Base-by-base conservation (phyloP, 2,797 vertebrate species). In the Acanthornis magna region DNA sequence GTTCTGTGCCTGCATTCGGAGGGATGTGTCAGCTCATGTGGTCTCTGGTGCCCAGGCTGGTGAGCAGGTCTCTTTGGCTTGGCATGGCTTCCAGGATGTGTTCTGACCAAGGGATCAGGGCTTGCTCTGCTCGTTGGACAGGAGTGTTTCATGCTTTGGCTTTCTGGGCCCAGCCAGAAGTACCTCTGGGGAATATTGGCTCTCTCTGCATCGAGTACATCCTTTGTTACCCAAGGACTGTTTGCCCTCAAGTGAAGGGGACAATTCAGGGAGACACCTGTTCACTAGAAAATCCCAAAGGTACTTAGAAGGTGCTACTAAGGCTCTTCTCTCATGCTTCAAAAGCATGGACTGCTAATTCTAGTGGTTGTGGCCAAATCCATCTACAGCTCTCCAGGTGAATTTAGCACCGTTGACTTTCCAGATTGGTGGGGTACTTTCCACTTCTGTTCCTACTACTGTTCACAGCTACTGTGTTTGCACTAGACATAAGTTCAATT, bases 11-110 rank as follows among this genome's bases (percentile, higher is more conserved):
- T 78, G n/a, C 20, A 3, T 45, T 74, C 0, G 2, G 61, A 58
- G 72, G 25, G 30, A 5, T 38, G 2, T 3, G 14, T 30, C 16
- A 3, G 32, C 57, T 88, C 7, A 1, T 34, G 27, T 34, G 0
- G 5, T 40, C n/a, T 53, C 43, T 27, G 36, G 26, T 32, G 48
- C 65, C 38, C 3, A 68, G 54, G 38, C 42, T 61, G 61, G 10
- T 68, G 57, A 87, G 2, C 13, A 42, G 34, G n/a, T 74, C 38
- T 77, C 57, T 30, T 43, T 74, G 57, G 48, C 30, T 68, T 88
- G 55, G 19, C 3, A 0, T 38, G 48, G 36, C 32, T 90, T 84
- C 60, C 38, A 67, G 40, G 21, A 14, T 71, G 9, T 18, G 16
- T 34, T 77, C 72, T 57, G 42, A 38, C 65, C 17, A 55, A 58